Base-by-base conservation (phyloP, 2,797 vertebrate genomes). In the Ceryle rudis region DNA sequence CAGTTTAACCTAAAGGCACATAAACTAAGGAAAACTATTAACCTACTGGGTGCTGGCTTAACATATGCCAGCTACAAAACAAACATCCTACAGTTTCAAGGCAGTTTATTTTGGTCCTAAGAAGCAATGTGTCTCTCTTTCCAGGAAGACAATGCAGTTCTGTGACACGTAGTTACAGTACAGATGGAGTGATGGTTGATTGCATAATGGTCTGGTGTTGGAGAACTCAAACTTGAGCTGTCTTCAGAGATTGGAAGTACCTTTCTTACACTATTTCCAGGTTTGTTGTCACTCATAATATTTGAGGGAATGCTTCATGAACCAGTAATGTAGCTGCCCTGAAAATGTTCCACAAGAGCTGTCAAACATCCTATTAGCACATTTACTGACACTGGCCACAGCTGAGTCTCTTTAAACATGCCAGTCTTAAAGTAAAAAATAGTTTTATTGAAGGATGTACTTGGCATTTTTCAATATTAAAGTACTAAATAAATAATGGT, bases 271-370 rank as follows among this genome's bases (percentile, higher is more conserved):
- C 93, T 41, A 62, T 93, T 96, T 97, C 91, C 95, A 97, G 86
- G 90, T 96, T 97, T 95, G 84, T 97, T 97, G 96, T 97, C 97
- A 96, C 93, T 97, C 96, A 96, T 97, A 95, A 97, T 97, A 97
- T 97, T 89, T 83, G 79, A 96, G 49, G 73, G 88, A 97, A 96
- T 95, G 95, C 86, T 97, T 96, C 95, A 96, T 95, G 94, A 97
- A 97, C 93, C 93, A 97, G 83, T 96, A 96, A 96, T 60, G 83
- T 90, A 93, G 65, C 92, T 97, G 86, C 15, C 7, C 81, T 96
- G 93, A 97, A 97, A 96, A 95, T 83, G 92, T 97, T 97, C 96
- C 95, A 93, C 86, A 79, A 93, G 92, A 97, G 96, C 95, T 97
- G 92, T 97, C 97, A 97, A 71, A 87, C 91, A 87, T 72, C 95